Evolutionary conservation across 1,140 invertebrate genomes (phyloP).

Genomic region (Brevipalpus yothersi): DNA sequence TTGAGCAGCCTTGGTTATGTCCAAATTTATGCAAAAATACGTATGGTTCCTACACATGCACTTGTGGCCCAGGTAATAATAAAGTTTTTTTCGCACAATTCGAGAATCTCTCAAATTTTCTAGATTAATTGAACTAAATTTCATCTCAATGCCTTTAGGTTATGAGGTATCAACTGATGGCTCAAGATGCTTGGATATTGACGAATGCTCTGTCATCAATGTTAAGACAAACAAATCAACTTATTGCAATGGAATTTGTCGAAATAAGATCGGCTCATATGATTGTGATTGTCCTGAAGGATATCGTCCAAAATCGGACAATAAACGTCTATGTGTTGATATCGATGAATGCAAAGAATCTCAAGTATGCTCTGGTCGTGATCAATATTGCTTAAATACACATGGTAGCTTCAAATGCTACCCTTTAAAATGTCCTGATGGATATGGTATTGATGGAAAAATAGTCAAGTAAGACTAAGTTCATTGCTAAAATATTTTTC

Average conservation of each 20-base stretch:
- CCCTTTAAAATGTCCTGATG: conserved; percentile 48
- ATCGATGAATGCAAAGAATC: background rate
- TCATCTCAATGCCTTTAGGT: background rate
- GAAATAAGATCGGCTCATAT: background rate
- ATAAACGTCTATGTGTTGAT: background rate
- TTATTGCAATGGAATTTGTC: background rate
- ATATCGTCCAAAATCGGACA: background rate
- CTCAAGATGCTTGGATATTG: background rate
- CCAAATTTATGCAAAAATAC: background rate
- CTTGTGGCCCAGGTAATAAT: background rate
- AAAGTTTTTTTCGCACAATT: background rate
- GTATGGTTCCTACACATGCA: background rate
- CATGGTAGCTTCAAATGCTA: conserved; percentile 65
- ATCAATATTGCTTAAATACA: conserved; percentile 60
- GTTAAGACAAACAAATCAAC: background rate
- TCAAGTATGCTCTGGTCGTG: conserved; percentile 28
- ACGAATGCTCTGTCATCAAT: background rate
- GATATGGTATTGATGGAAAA: conserved; percentile 41
- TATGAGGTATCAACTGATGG: background rate
- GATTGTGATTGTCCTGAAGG: background rate
- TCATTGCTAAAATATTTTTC: background rate
- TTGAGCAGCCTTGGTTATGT: background rate
- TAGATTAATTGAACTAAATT: background rate
- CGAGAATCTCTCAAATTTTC: background rate
- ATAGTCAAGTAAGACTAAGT: conserved; percentile 38